Conservation (phyloP, 2,888 invertebrate genomes). For the Helobdella robusta region DNA sequence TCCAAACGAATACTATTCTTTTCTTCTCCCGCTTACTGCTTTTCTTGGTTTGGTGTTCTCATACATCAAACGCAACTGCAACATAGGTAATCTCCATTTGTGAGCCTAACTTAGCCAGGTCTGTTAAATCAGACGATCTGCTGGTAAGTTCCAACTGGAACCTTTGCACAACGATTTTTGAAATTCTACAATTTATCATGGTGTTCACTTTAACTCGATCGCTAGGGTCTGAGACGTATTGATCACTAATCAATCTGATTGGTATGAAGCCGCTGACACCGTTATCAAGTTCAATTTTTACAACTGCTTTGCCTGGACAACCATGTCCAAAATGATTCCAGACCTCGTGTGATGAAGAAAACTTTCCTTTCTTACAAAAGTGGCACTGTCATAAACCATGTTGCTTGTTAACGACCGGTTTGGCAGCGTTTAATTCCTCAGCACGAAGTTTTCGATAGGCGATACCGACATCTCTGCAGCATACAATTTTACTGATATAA, state of each 20-base stretch:
- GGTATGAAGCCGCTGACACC: conserved; percentile 79
- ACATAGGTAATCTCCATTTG: conserved; percentile 67
- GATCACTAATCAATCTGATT: conserved; percentile 84
- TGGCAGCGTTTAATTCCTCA: too few relatives aligned
- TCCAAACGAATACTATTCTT: too few relatives aligned
- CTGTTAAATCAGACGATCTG: conserved; percentile 79
- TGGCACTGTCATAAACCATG: too few relatives aligned
- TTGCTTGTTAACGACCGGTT: too few relatives aligned
- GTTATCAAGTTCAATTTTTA: conserved; percentile 80
- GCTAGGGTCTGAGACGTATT: conserved; percentile 81
- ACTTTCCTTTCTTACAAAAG: too few relatives aligned
- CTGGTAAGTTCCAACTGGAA: conserved; percentile 76
- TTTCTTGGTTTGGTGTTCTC: too few relatives aligned
- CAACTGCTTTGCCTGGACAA: conserved; percentile 89
- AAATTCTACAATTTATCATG: conserved; percentile 63
- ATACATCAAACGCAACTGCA: too few relatives aligned
- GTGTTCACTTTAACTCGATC: conserved; percentile 66
- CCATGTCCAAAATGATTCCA: conserved; percentile 97
- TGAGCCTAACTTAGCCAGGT: conserved; percentile 81
- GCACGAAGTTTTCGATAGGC: too few relatives aligned
- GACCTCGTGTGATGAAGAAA: too few relatives aligned
- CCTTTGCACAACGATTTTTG: conserved; percentile 88
- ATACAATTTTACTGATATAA: conserved; percentile 71
- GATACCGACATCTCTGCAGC: conserved; percentile 57
- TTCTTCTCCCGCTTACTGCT: too few relatives aligned